Evolutionary conservation across 2,797 vertebrate species (phyloP), one percentile per base, ranked within the genome.

Genomic region (Oreochromis mossambicus): DNA sequence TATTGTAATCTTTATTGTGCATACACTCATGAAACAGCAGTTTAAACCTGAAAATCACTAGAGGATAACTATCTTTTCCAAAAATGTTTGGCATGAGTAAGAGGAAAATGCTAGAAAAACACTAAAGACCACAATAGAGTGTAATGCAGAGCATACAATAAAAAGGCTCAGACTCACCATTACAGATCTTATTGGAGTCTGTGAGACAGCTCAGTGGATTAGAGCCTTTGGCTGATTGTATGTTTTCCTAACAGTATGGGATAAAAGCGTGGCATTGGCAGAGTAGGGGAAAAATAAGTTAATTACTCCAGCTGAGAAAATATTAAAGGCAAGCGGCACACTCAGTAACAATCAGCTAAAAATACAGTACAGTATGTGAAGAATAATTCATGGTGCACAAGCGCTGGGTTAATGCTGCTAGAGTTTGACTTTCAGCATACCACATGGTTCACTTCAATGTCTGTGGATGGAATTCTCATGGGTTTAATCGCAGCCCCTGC

Each of bases 341-440:
- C 68, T 82, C 80, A 80, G 82, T 81, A 76, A 81, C 77, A 55
- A 82, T 91, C 77, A 17, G 77, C 56, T 46, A 66, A 43, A 83
- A 36, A 83, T 79, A 43, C 21, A 70, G 81, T 80, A 43, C 21
- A 70, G 8, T 1, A 54, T 73, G 76, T 21, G 81, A 78, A 32
- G 58, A 86, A 86, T 88, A 83, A 88, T 88, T 88, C 77, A 86
- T 73, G 77, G 9, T 51, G 9, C 68, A 73, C 9, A 24, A 68
- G 50, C 2, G 1, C 11, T 19, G 29, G 51, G 36, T 19, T 24
- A 21, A 26, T 5, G 3, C 17, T 46, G 82, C 50, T 9, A 26
- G 83, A 86, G 82, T 81, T 78, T 83, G 78, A 89, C 86, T 87
- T 76, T 41, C 50, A 11, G 12, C 76, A 73, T 19, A 51, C 41